phyloP scores from a whole-genome alignment of 2,113 vertebrate genomes.

The Diadophis punctatus region DNA sequence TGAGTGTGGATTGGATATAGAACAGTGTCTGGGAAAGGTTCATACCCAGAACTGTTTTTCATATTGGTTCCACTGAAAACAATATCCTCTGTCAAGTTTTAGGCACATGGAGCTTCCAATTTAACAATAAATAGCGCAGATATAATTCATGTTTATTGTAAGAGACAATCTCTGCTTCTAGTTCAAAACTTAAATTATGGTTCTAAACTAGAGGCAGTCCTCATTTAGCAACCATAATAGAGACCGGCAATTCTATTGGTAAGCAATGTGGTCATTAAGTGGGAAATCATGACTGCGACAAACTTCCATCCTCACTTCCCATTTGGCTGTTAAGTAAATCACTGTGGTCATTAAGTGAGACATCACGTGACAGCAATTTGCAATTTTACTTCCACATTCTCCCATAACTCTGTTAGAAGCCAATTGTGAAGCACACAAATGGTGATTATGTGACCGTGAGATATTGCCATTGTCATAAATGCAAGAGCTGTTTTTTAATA shows the following conservation, averaged over 20 bases:
- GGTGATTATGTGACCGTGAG: not conserved
- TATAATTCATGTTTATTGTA: not conserved
- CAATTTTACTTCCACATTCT: not conserved
- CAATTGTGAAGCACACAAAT: not conserved
- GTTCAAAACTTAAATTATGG: not conserved
- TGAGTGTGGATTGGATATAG: not conserved
- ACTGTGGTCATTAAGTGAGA: not conserved
- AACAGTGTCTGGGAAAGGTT: not conserved
- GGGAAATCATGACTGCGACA: not conserved
- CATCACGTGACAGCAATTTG: not conserved
- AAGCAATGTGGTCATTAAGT: not conserved
- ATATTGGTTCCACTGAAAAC: not conserved
- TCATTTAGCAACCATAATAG: not conserved
- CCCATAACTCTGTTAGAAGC: not conserved
- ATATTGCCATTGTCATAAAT: not conserved
- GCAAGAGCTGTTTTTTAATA: not conserved
- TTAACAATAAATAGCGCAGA: not conserved
- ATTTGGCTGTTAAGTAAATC: not conserved
- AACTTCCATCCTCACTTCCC: not conserved
- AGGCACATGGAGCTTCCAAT: not conserved
- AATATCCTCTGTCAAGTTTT: not conserved
- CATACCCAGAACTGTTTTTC: not conserved
- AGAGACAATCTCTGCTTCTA: not conserved
- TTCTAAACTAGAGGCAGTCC: not conserved
- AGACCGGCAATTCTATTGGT: not conserved